Conservation (phyloP, 2,113 vertebrate species). For the Gallinago undulata region DNA sequence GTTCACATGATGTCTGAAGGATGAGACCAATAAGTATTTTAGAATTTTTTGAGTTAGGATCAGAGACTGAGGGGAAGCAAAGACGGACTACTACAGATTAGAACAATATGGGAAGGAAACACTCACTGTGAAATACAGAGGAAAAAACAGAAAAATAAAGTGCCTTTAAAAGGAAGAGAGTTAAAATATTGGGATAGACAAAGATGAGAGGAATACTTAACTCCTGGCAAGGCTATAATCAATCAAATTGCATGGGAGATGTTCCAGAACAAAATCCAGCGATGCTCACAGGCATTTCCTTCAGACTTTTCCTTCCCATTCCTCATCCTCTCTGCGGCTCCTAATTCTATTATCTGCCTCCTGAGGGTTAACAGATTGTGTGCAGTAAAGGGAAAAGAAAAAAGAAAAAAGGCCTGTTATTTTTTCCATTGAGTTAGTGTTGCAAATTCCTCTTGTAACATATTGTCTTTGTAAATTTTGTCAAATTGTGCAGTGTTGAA, state of each 20-base stretch:
- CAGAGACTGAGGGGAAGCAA: not conserved
- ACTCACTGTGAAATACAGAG: not conserved
- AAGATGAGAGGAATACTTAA: not conserved
- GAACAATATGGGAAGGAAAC: constrained; percentile 3
- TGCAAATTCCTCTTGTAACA: not conserved
- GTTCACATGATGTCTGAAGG: constrained; percentile 2
- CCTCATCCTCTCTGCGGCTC: not conserved
- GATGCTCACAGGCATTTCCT: not conserved
- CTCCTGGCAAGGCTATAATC: not conserved
- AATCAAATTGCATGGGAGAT: not conserved
- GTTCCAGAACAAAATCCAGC: not conserved
- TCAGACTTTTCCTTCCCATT: not conserved
- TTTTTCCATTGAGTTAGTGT: not conserved
- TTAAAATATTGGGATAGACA: not conserved
- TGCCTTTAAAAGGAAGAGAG: not conserved
- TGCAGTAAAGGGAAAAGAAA: not conserved
- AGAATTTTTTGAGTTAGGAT: not conserved
- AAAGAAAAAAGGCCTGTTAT: not conserved
- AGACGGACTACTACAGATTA: not conserved
- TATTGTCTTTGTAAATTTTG: not conserved
- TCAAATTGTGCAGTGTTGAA: not conserved
- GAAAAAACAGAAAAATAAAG: not conserved
- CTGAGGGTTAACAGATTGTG: not conserved
- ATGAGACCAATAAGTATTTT: not conserved
- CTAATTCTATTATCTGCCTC: not conserved